Evolutionary conservation across 2,888 invertebrate genomes (phyloP), one percentile per base, ranked within the genome.

Genomic region (Blera fallax): DNA sequence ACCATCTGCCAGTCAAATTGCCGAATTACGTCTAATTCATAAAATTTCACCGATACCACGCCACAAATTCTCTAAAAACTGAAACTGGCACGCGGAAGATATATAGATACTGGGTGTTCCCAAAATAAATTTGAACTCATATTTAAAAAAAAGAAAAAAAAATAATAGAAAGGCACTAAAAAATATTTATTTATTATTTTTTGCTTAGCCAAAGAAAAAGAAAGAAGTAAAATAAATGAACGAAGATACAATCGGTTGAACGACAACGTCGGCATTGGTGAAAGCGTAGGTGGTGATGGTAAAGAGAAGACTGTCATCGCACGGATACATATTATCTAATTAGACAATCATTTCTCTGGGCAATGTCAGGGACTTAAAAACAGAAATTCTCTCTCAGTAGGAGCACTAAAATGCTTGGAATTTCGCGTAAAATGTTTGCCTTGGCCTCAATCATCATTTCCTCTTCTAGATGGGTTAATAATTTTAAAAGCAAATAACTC

Each of bases 111-210:
- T 48, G 21, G 10, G 14, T 24, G 67, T 34, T 81, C 81, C 72
- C 62, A 85, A 85, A 85, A 85, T 85, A 85, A 45, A 62, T 62
- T 81, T 43, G 34, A 65, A 70, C 52, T 81, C 76, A 81, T 40
- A 8, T 43, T 43, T 29, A 11, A 45, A 34, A 14, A 24, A 67
- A 21, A 18, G 8, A 10, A 11, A 37, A 69, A 52, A 45, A 72
- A 65, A 78, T 56, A 65, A 37, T 76, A 32, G 64, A 76, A 76
- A 81, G 48, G 6, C 76, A 60, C 54, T 70, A n/a, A 60, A 76
- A 40, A 78, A 45, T 43, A 72, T 76, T 72, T 72, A 77, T 81
- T 81, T 85, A 52, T 81, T 72, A 40, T 69, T 69, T 62, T n/a
- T 11, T 32, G 27, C 43, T 6, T 50, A 16, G 40, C 1, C n/a